Evolutionary conservation across 1,140 invertebrate genomes (phyloP), one percentile per base, ranked within the genome.

Genomic region (Battus philenor): DNA sequence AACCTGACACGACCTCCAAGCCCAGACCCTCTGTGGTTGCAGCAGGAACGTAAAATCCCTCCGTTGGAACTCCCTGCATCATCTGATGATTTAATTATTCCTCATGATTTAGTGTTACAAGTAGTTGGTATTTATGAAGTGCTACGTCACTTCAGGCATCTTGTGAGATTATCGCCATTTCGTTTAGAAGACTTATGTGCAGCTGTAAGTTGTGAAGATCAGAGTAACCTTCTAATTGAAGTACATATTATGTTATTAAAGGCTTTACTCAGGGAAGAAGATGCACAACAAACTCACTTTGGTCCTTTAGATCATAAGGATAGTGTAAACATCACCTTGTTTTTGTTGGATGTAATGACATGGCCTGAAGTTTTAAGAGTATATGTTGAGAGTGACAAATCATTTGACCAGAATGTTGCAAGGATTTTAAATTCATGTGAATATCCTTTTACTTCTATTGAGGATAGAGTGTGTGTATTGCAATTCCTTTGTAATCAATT

Each of bases 181-280:
- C 90, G 95, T 50, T 93, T 98, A 78, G 98, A 99, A 88, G 97
- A 99, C 81, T 95, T 99, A 73, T 97, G 96, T 88, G 94, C 95
- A 4, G 94, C 95, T 18, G 68, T 99, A n/a, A 88, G 93, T 41
- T 94, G 92, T 68, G 95, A 98, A 64, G 97, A 99, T 80, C 95
- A 98, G 77, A 96, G 93, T 58, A 92, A 91, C 71, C 81, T 99
- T 18, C 81, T 99, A 4, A 92, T 93, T 8, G 97, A 99, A 87
- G 91, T 98, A 59, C 97, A 99, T 76, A 94, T 98, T 47, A 93
- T 93, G 88, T 84, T 99, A 24, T 86, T 99, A 1, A 97, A 96
- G 87, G 92, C 96, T 5, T 88, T 99, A 44, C 83, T 99, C 16
- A 84, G 97, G 36, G 97, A 99, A 87, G 97, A 98, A 86, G 97